Evolutionary conservation across 2,113 vertebrate species (phyloP).

Genomic region (Clarias batrachus): DNA sequence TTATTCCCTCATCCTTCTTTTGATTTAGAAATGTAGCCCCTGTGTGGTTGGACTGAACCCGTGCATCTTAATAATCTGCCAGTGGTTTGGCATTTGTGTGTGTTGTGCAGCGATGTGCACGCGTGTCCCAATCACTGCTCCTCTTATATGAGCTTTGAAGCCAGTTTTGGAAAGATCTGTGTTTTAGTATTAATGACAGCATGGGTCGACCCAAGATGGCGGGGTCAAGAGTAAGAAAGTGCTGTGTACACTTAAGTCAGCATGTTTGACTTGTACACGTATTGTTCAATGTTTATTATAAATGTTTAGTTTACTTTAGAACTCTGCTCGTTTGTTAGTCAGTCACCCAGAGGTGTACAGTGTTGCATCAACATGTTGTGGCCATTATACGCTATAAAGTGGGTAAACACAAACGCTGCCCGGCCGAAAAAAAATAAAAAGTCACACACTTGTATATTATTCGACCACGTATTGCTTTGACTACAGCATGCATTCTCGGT

Average conservation of each 20-base stretch:
- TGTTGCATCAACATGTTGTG: conserved; percentile 29
- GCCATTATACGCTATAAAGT: background rate
- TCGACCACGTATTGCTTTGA: too few species aligned
- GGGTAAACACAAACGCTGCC: background rate
- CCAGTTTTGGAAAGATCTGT: conserved; percentile 64
- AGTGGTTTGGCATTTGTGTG: background rate
- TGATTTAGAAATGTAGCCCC: background rate
- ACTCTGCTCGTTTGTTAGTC: background rate
- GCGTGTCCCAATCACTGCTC: background rate
- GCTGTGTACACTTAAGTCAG: background rate
- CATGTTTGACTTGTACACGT: background rate
- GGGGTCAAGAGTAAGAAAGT: conserved; percentile 74
- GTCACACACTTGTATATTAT: too few species aligned
- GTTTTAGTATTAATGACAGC: conserved; percentile 86
- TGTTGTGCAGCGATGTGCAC: background rate
- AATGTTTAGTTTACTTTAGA: background rate
- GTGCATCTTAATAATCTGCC: background rate
- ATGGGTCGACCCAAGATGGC: conserved; percentile 85
- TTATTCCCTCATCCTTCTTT: too few species aligned
- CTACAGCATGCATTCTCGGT: too few species aligned
- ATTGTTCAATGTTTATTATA: background rate
- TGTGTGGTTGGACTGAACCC: background rate
- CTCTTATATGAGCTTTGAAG: background rate
- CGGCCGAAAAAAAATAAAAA: too few species aligned
- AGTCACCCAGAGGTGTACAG: background rate